Evolutionary conservation across 1,140 invertebrate genomes (phyloP), one percentile per base, ranked within the genome.

Genomic region (Octopus bimaculoides): DNA sequence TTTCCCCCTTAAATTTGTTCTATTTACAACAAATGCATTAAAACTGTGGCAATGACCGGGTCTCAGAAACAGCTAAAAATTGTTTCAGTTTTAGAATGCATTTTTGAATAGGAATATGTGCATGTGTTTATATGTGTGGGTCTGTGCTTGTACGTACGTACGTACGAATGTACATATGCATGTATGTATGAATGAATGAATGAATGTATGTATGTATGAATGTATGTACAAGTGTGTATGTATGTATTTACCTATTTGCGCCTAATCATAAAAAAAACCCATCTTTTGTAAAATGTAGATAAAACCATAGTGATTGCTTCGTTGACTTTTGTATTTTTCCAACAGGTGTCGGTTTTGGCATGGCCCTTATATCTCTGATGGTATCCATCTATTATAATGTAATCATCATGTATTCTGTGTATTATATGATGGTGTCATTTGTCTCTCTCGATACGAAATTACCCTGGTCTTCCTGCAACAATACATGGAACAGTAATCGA

Each of bases 331-430:
- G 17, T 9, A 61, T 9, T 61, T 61, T 61, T 61, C 56, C 1
- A 17, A 61, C 84, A 95, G 95, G 95, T 17, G 92, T 95, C 26
- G 95, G 95, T 0, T 94, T 93, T 89, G 94, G 93, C 0, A 94
- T 95, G 89, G 91, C 94, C 77, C 78, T 87, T 5, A 83, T 90
- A 41, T 88, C 88, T n/a, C 82, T 85, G 5, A 86, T 90, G 26
- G 89, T 91, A 41, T 83, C 86, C n/a, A 86, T 91, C 17, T 91
- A 91, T 83, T 91, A 90, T 83, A 90, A 90, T 81, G 84, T 90
- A 55, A 88, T 89, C 71, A 88, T 90, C 80, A 86, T 89, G 61
- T 91, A 90, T 84, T 84, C 88, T 26, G 80, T 91, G 53, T 90
- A 90, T 80, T 87, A 88, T 74, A 84, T 88, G 86, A 82, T 86